Base-by-base conservation (phyloP, 2,888 invertebrate species). In the Tuta absoluta region DNA sequence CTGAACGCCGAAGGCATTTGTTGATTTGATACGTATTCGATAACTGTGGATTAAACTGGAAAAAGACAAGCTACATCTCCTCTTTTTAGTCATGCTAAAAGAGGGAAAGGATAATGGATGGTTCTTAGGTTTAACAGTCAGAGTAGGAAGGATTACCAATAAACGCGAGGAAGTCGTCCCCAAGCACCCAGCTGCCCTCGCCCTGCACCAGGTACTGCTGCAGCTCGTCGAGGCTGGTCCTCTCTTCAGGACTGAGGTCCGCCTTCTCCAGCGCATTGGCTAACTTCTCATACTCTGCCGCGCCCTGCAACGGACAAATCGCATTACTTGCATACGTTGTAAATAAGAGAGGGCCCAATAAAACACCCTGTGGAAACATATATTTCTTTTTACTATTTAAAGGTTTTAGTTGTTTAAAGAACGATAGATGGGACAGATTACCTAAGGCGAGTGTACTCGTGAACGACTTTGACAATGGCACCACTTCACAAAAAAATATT, bases 181-280 rank as follows among this genome's bases (percentile, higher is more conserved):
- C 96, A 23, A 98, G 92, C 65, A 97, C 97, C 98, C 98, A 98
- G 76, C 97, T 96, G 65, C 98, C 98, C 81, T 98, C 97, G 74
- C 96, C 96, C 72, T 95, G 96, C 72, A 97, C 92, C 83, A 98
- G 94, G 87, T 98, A 98, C 85, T 97, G 96, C 80, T 95, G 95
- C 74, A 98, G 89, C 89, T 98, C 98, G 75, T 95, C 95, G 80
- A 97, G 88, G 72, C 95, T 95, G 74, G 93, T 93, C 78, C 93
- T 93, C 81, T 98, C 97, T 67, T 96, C 96, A 12, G 94, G 93
- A 62, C 93, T 93, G 69, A 98, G 90, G 82, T 95, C 94, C 37
- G 94, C 95, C 71, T 78, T 74, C 66, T 95, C 95, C 63, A 97
- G 92, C 59, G 95, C 84, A 66, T 92, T 93, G 0, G 94, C 92